Conservation (phyloP, 2,113 vertebrate species). For the Catharus bicknelli region DNA sequence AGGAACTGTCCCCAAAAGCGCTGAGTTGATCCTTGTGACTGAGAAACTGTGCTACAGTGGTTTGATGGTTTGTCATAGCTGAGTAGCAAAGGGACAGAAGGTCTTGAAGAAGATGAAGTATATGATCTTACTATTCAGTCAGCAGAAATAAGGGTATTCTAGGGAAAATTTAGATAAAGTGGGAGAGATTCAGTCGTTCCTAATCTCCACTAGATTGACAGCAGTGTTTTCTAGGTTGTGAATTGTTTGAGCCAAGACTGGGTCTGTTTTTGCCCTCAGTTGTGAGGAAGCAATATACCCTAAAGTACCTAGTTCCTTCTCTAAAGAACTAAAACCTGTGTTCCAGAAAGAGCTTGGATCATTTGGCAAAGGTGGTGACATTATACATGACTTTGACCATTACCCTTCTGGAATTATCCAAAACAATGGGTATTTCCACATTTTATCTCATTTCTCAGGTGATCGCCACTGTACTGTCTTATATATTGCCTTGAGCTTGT, state of each 20-base stretch:
- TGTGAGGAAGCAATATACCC: not conserved
- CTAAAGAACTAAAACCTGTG: not conserved
- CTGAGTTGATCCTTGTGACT: not conserved
- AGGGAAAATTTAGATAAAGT: not conserved
- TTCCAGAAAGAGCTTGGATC: not conserved
- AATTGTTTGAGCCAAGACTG: not conserved
- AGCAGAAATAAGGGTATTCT: not conserved
- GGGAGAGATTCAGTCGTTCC: not conserved
- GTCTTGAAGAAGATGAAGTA: constrained; percentile 1
- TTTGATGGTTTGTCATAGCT: constrained; percentile 10
- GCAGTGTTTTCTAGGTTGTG: not conserved
- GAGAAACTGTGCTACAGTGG: not conserved
- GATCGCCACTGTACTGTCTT: not conserved
- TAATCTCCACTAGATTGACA: not conserved
- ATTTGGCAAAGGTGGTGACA: not conserved
- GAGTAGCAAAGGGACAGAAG: constrained; percentile 5
- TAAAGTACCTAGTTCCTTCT: not conserved
- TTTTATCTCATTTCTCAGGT: not conserved
- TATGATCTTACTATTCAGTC: not conserved
- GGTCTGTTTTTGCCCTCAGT: not conserved
- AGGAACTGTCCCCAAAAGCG: not conserved
- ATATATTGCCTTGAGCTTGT: not conserved
- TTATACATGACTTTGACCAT: not conserved
- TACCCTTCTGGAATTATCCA: not conserved
- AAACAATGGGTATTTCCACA: not conserved